Conservation (phyloP, 2,888 invertebrate species). For the Nephrotoma flavescens region DNA sequence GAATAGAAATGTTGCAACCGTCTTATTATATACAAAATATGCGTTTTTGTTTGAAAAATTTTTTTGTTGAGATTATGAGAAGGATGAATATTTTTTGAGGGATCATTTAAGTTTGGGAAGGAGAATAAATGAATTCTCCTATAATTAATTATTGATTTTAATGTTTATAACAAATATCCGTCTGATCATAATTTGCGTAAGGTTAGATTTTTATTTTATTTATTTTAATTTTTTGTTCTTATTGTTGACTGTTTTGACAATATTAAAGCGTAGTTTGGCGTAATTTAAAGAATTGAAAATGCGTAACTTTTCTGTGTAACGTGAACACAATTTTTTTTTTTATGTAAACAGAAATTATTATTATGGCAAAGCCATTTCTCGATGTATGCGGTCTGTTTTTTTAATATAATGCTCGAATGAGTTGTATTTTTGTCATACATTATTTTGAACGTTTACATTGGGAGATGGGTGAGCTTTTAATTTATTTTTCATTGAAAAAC, state of each 20-base stretch:
- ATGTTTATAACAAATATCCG: background rate
- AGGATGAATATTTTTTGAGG: background rate
- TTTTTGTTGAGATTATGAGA: background rate
- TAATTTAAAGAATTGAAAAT: background rate
- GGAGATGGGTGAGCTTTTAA: background rate
- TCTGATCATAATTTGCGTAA: background rate
- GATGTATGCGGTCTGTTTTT: background rate
- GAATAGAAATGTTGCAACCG: constrained; percentile 6
- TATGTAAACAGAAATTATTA: background rate
- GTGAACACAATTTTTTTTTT: background rate
- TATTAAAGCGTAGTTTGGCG: background rate
- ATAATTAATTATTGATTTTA: background rate
- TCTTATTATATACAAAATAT: background rate
- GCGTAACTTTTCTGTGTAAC: background rate
- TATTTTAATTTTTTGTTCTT: background rate
- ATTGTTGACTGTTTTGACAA: background rate
- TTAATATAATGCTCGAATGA: background rate
- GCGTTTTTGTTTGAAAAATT: background rate
- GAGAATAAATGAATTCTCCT: background rate
- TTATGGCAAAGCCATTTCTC: background rate
- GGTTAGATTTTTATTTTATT: background rate
- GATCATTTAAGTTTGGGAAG: background rate
- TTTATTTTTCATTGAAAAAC: background rate
- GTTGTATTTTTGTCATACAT: background rate
- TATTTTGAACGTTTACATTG: background rate